Conservation (phyloP, 2,113 vertebrate species). For the Gavia stellata region DNA sequence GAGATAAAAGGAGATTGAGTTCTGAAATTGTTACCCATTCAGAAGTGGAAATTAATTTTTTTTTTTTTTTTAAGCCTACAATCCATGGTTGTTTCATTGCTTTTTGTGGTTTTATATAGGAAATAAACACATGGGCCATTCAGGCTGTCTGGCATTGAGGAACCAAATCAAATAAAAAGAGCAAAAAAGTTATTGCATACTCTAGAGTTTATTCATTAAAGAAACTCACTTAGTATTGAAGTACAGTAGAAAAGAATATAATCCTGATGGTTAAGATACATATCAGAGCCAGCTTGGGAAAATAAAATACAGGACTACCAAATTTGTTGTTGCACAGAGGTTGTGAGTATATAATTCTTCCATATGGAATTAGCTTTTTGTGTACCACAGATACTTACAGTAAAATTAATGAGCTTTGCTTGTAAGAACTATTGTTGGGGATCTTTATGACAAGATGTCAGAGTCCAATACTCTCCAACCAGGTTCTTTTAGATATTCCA, state of each 20-base stretch:
- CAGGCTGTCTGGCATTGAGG: not conserved
- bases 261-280: not conserved
- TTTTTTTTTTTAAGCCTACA: not conserved
- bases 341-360: not conserved
- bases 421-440: not conserved
- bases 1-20: not conserved
- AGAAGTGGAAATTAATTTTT: not conserved
- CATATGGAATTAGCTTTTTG: not conserved
- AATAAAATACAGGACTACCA: not conserved
- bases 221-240: not conserved
- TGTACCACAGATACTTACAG: not conserved
- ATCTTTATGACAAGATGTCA: not conserved
- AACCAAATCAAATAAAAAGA: not conserved
- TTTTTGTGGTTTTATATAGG: not conserved
- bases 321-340: not conserved
- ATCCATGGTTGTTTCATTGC: not conserved
- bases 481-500: not conserved
- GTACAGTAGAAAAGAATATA: not conserved
- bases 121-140: not conserved
- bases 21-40: not conserved
- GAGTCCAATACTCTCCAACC: not conserved
- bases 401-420: not conserved
- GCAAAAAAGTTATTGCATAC: not conserved
- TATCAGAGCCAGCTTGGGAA: not conserved
- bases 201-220: not conserved